Conservation (phyloP, 2,113 vertebrate genomes). For the Caretta caretta region DNA sequence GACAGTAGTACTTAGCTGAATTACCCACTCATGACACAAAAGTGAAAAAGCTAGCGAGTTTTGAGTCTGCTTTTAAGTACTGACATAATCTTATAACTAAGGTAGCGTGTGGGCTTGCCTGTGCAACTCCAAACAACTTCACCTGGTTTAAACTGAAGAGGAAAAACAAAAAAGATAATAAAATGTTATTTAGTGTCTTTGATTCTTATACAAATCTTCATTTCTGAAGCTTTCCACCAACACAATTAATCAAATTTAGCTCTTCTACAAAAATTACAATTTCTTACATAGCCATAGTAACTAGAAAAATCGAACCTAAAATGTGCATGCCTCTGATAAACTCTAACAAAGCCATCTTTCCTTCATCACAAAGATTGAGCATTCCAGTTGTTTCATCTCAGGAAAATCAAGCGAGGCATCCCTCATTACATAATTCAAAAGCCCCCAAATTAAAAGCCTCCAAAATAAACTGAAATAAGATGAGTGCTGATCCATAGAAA, state of each 20-base stretch:
- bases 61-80: not conserved
- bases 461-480: not conserved
- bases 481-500: not conserved
- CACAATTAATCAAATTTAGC: not conserved
- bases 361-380: not conserved
- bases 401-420: not conserved
- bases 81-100: not conserved
- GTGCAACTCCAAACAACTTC: not conserved
- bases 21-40: constrained; percentile 26
- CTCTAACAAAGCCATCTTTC: not conserved
- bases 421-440: not conserved
- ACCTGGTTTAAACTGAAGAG: not conserved
- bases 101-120: not conserved
- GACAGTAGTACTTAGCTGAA: not conserved
- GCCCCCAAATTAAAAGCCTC: not conserved
- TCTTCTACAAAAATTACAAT: not conserved
- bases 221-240: not conserved
- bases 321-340: not conserved
- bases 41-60: not conserved
- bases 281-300: not conserved
- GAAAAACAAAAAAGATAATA: not conserved
- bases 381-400: not conserved
- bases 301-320: not conserved
- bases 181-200: not conserved
- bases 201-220: not conserved